Conservation (phyloP, 2,113 vertebrate genomes). For the Anhinga rufa region DNA sequence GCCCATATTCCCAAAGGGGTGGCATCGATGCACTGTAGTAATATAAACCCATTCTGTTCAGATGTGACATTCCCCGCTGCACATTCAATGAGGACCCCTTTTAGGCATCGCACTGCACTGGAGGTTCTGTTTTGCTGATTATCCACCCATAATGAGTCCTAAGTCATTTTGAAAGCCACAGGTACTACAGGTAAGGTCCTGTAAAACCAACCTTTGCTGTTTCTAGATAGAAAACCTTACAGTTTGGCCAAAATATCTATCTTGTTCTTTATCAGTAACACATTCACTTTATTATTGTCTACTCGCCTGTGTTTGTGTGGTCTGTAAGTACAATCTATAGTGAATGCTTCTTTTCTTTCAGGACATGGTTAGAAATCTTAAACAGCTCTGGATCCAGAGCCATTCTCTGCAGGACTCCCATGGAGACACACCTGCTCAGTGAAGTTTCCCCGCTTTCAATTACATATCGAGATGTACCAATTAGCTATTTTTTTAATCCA, state of each 20-base stretch:
- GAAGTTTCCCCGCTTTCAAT: neutral
- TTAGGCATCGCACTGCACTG: neutral
- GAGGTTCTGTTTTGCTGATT: neutral
- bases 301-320: neutral
- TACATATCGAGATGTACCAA: neutral
- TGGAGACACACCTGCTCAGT: neutral
- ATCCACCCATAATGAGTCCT: neutral
- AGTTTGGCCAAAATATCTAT: neutral
- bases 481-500: neutral
- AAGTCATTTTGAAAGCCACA: neutral
- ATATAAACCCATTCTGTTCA: neutral
- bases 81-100: accelerated
- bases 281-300: neutral
- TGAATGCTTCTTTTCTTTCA: neutral
- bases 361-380: neutral
- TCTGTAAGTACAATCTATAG: neutral
- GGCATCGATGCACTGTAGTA: neutral
- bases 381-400: neutral
- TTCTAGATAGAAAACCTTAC: neutral
- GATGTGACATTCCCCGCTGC: neutral
- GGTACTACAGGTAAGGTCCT: neutral
- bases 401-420: neutral
- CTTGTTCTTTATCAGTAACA: neutral
- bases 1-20: neutral
- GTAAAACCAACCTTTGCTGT: neutral